A percentile compares a stretch with the other conserved stretches of the same genome.
Evolutionary conservation across 2,888 invertebrate species (phyloP).

Genomic region (Acronicta leporina): DNA sequence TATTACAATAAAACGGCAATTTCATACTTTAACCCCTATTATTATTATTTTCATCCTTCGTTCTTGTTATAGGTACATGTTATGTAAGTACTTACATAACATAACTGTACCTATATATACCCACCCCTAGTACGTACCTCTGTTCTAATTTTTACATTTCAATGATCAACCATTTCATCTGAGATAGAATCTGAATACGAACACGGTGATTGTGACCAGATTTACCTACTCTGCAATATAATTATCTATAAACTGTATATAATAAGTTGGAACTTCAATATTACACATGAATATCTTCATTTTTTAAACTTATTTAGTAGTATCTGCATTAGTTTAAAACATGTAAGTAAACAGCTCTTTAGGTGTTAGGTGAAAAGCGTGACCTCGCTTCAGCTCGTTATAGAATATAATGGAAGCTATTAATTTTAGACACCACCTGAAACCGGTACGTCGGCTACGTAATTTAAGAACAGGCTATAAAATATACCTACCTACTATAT

Average conservation of each 20-base stretch:
- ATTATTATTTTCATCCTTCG: constrained; percentile 34
- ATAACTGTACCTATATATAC: too few species aligned
- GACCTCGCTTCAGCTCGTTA: constrained; percentile 26
- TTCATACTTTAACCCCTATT: too few species aligned
- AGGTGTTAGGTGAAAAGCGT: constrained; percentile 11
- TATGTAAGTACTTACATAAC: too few species aligned
- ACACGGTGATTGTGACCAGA: background rate
- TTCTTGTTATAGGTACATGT: constrained; percentile 7
- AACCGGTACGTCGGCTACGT: constrained; percentile 29
- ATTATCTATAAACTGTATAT: too few species aligned
- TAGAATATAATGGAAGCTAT: constrained; percentile 5
- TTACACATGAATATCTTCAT: too few species aligned
- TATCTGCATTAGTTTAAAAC: too few species aligned
- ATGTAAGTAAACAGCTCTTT: background rate
- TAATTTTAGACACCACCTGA: constrained; percentile 5
- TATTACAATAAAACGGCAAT: too few species aligned
- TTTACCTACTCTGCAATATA: too few species aligned
- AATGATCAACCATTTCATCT: constrained; percentile 45
- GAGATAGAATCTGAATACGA: constrained; percentile 13
- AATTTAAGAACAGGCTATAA: constrained; percentile 16
- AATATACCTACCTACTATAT: too few species aligned
- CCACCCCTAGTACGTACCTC: constrained; percentile 14
- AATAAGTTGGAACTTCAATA: too few species aligned
- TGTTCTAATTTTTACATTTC: constrained; percentile 51
- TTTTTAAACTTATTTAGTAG: too few species aligned